These are phyloP conservation scores for Rosalia funebris DNA, from an alignment of 2,888 invertebrate genomes.

Conservation along the genomic window DNA sequence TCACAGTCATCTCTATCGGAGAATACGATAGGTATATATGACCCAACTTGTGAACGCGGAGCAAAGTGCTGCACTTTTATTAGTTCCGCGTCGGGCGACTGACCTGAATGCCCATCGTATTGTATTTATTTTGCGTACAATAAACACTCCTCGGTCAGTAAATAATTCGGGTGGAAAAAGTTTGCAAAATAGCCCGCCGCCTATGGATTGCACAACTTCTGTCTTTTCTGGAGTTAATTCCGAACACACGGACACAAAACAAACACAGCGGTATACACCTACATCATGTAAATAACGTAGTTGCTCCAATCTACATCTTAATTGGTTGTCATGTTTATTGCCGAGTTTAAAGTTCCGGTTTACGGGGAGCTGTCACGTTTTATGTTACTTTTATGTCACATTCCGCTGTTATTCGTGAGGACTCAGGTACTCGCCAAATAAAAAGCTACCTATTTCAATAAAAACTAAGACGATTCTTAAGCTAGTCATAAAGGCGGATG, in stretches of 20 bases:
- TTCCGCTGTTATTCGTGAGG: constrained; percentile 12
- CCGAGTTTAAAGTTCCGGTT: constrained; percentile 57
- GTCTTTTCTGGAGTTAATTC: constrained; percentile 61
- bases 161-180: too few species aligned
- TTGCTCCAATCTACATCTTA: constrained; percentile 65
- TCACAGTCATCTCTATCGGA: too few species aligned
- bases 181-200: too few species aligned
- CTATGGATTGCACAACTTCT: constrained; percentile 40
- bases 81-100: too few species aligned
- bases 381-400: constrained; percentile 29
- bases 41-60: too few species aligned
- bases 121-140: too few species aligned
- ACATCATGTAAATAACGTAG: constrained; percentile 63
- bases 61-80: too few species aligned
- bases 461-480: constrained; percentile 13
- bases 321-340: constrained; percentile 65
- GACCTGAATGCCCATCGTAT: too few species aligned
- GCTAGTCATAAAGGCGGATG: constrained; percentile 1
- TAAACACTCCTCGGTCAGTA: too few species aligned
- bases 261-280: constrained; percentile 59
- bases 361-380: constrained; percentile 44
- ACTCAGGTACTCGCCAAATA: constrained; percentile 12
- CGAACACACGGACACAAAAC: constrained; percentile 60
- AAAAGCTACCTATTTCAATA: constrained; percentile 14
- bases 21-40: too few species aligned